These are phyloP conservation scores for Anolis sagrei DNA, from an alignment of 2,113 vertebrate species.

Conservation along the genomic window DNA sequence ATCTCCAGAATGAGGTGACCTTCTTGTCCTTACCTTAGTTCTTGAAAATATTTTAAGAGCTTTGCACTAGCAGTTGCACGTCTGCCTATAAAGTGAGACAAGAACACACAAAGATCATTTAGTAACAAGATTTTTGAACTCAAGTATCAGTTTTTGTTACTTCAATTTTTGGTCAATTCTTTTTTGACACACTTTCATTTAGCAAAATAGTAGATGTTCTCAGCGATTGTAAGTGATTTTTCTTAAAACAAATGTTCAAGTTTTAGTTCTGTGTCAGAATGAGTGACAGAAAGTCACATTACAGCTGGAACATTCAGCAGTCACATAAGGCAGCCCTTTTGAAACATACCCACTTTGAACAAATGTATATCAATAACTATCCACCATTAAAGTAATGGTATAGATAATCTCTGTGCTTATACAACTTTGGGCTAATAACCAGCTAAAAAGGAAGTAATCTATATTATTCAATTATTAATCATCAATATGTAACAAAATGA, in stretches of 20 bases:
- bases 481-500: slow-evolving; percentile 8
- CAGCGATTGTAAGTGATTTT: not conserved
- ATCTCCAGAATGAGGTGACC: not conserved
- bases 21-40: slow-evolving; percentile 79
- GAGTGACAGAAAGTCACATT: not conserved
- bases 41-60: slow-evolving; percentile 83
- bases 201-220: not conserved
- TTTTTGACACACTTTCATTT: not conserved
- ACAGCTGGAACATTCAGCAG: not conserved
- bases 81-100: slow-evolving; percentile 76
- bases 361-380: not conserved
- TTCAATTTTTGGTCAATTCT: not conserved
- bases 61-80: slow-evolving; percentile 83
- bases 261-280: not conserved
- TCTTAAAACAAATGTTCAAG: not conserved
- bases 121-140: not conserved
- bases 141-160: not conserved
- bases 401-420: not conserved
- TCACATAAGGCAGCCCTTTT: not conserved
- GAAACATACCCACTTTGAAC: not conserved
- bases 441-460: not conserved
- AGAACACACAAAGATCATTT: slow-evolving; percentile 28
- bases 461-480: not conserved
- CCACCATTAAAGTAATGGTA: not conserved
- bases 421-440: not conserved